Conservation (phyloP, 2,797 vertebrate species). For the Gallinago stenura region DNA sequence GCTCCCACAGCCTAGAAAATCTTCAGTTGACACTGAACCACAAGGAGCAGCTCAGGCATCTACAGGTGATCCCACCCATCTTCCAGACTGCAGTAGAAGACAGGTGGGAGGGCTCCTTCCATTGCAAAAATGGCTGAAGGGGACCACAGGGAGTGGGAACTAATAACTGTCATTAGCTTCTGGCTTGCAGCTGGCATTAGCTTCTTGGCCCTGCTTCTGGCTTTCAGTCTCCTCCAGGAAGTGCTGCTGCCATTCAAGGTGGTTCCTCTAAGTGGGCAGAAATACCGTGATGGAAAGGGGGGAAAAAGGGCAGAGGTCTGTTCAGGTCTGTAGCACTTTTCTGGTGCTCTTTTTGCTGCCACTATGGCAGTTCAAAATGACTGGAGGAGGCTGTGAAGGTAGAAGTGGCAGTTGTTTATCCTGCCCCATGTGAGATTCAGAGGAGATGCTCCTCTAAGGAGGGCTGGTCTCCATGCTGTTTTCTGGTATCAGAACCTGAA, state of each 20-base stretch:
- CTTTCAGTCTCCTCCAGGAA: background rate
- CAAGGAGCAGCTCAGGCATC: background rate
- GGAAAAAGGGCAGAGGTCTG: background rate
- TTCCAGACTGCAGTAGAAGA: background rate
- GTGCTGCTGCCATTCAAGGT: background rate
- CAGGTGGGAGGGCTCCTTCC: background rate
- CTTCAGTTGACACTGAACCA: background rate
- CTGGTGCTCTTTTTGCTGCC: background rate
- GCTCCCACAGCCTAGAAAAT: background rate
- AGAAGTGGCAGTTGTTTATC: background rate
- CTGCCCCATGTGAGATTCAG: background rate
- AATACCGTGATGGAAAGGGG: background rate
- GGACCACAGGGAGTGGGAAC: background rate
- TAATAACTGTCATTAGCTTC: background rate
- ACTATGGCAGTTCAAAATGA: background rate
- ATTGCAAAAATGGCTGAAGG: background rate
- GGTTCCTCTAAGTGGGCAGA: background rate
- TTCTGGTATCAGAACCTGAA: background rate
- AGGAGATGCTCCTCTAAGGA: background rate
- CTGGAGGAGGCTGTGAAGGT: background rate
- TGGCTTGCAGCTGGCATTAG: background rate
- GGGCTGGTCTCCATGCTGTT: background rate
- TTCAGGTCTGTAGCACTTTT: background rate
- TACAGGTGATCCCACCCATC: background rate
- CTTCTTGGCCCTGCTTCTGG: background rate